Base-by-base conservation (phyloP, 2,888 invertebrate genomes). In the Plemyria rubiginata region DNA sequence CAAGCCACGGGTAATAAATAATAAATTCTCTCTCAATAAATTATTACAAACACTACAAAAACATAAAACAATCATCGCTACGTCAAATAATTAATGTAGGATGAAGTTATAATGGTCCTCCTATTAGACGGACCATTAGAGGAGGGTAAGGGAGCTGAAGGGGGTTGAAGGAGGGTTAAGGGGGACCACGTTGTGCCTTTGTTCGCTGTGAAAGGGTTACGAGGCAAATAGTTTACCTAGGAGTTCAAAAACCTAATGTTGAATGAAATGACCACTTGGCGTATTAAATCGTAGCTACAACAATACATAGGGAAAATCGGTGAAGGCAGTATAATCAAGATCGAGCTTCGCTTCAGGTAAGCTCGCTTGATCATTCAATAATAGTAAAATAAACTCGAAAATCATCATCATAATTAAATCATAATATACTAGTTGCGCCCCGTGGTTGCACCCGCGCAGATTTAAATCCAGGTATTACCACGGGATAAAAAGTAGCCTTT, bases 71-170 rank as follows among this genome's bases (percentile, higher is more conserved):
- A 70, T 72, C 61, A 67, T 60, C 41, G 54, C 66, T 41, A 41
- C 54, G 51, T 66, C 64, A 58, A 65, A 70, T 71, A 71, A 76
- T 78, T 76, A 77, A 75, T 74, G 70, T 64, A 66, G 68, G 70
- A 68, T 70, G 71, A 79, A 78, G 77, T 78, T 77, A 71, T 77
- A 77, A 79, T 74, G 70, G 71, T 69, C 65, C 54, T 54, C 61
- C 74, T 78, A 77, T 75, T 75, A 77, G 72, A 68, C 66, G 57
- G 43, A 63, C 75, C 71, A 75, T 79, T 77, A 75, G 62, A 68
- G 71, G 66, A 65, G 72, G 57, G 53, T 4, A 12, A 13, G 41
- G 51, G 41, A 49, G 55, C 52, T 48, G n/a, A 48, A 9, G 16
- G 45, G 4, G 15, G 11, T 16, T 7, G 16, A 11, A 11, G 11